These are phyloP conservation scores for Tonatia bakeri DNA, from an alignment of 2,113 vertebrate genomes.

Conservation along the genomic window DNA sequence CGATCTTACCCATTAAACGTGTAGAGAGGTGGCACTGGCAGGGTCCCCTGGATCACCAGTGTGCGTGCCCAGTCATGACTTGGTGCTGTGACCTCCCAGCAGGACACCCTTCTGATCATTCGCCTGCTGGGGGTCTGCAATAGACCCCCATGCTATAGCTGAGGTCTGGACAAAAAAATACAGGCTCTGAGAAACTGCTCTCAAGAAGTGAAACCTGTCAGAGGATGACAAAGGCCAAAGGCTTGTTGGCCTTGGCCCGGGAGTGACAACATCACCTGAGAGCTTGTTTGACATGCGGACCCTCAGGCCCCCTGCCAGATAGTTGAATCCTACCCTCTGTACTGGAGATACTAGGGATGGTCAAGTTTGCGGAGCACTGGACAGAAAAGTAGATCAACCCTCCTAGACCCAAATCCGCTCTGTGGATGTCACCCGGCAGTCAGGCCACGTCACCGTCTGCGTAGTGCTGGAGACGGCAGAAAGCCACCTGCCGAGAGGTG, in stretches of 20 bases:
- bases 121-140: too few relatives aligned
- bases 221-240: fast-evolving
- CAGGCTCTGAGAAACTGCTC: fast-evolving
- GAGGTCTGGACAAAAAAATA: background rate
- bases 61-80: fast-evolving
- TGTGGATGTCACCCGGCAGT: fast-evolving
- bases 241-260: background rate
- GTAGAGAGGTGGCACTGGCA: background rate
- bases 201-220: background rate
- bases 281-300: background rate
- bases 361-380: background rate
- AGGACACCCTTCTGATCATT: fast-evolving
- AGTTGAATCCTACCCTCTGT: fast-evolving
- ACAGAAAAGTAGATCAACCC: fast-evolving
- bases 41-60: background rate
- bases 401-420: background rate
- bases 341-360: fast-evolving
- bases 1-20: background rate
- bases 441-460: fast-evolving
- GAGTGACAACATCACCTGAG: fast-evolving
- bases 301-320: fast-evolving
- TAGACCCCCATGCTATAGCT: background rate
- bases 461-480: fast-evolving
- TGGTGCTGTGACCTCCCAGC: too few relatives aligned
- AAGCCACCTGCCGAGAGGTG: background rate